Evolutionary conservation across 2,113 vertebrate genomes (phyloP).

Genomic region (Dunckerocampus dactyliophorus): DNA sequence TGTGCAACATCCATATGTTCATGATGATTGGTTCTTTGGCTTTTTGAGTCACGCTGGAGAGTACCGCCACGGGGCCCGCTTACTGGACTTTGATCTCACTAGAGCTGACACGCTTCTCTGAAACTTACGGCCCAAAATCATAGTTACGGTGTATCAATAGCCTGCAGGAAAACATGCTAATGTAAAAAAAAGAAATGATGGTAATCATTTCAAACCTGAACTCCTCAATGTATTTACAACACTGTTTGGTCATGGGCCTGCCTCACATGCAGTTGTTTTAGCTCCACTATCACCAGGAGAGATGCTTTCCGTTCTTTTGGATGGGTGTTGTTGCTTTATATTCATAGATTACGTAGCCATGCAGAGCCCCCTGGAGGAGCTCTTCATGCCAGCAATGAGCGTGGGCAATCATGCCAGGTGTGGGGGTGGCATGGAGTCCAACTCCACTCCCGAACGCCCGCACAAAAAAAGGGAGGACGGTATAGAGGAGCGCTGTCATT

Average conservation of each 20-base stretch:
- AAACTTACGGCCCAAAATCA: constrained; percentile 26
- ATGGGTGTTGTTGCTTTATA: constrained; percentile 45
- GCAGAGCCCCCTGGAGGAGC: constrained; percentile 82
- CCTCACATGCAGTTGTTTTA: constrained; percentile 52
- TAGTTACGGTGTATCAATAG: constrained; percentile 20
- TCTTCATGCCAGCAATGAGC: constrained; percentile 83
- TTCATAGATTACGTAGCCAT: constrained; percentile 81
- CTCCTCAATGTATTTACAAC: constrained; percentile 56
- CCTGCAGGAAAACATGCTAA: constrained; percentile 76
- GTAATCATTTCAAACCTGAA: constrained; percentile 72
- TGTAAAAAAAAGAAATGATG: constrained; percentile 69
- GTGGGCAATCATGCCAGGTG: constrained; percentile 68
- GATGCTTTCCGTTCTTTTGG: constrained; percentile 38
- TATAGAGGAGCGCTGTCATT: constrained; percentile 53
- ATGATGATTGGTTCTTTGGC: constrained; percentile 71
- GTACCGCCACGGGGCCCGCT: constrained; percentile 26
- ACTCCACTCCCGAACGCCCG: constrained; percentile 66
- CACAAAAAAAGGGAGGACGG: constrained; percentile 46
- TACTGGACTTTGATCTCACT: constrained; percentile 27
- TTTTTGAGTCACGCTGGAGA: constrained; percentile 61
- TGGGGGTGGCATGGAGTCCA: constrained; percentile 59
- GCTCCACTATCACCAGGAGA: background rate
- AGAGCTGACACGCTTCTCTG: constrained; percentile 36
- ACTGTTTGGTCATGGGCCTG: background rate
- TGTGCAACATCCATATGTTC: constrained; percentile 70